A percentile compares a stretch with the other conserved stretches of the same genome.
Conservation (phyloP, 2,113 vertebrate species). For the Leptobrachium leishanense region DNA sequence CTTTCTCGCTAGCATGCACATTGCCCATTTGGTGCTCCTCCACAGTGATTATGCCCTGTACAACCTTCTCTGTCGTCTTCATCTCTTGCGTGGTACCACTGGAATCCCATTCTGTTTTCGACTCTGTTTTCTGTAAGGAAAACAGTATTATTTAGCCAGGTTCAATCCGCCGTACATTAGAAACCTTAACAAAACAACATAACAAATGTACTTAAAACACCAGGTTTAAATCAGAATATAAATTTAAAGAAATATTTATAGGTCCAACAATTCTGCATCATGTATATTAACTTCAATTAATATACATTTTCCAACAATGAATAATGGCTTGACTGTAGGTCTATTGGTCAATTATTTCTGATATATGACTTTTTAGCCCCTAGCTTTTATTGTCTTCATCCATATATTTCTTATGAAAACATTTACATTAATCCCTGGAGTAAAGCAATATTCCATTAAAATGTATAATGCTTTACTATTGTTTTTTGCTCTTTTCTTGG, state of each 20-base stretch:
- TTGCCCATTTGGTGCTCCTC: constrained; percentile 70
- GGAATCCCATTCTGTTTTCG: constrained; percentile 54
- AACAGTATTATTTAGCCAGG: background rate
- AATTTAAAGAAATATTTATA: too few relatives aligned
- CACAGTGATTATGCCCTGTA: constrained; percentile 65
- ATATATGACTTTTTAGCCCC: too few relatives aligned
- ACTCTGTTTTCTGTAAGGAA: constrained; percentile 67
- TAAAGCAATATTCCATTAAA: background rate
- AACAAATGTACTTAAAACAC: background rate
- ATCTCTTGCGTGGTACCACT: constrained; percentile 48
- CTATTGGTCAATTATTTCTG: too few relatives aligned
- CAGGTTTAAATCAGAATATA: too few relatives aligned
- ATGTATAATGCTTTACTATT: background rate
- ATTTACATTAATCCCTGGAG: background rate
- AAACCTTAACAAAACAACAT: background rate
- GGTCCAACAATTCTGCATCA: too few relatives aligned
- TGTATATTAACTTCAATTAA: background rate
- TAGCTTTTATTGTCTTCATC: background rate
- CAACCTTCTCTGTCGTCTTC: constrained; percentile 61
- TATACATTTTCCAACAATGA: background rate
- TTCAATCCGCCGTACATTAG: background rate
- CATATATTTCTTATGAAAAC: background rate
- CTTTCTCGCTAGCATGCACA: constrained; percentile 64
- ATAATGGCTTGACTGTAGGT: background rate
- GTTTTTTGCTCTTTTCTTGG: background rate